Percentiles rank a stretch among this genome's conserved stretches.
phyloP scores from a whole-genome alignment of 1,140 invertebrate genomes.

The Hyposmocoma kahamanoa region DNA sequence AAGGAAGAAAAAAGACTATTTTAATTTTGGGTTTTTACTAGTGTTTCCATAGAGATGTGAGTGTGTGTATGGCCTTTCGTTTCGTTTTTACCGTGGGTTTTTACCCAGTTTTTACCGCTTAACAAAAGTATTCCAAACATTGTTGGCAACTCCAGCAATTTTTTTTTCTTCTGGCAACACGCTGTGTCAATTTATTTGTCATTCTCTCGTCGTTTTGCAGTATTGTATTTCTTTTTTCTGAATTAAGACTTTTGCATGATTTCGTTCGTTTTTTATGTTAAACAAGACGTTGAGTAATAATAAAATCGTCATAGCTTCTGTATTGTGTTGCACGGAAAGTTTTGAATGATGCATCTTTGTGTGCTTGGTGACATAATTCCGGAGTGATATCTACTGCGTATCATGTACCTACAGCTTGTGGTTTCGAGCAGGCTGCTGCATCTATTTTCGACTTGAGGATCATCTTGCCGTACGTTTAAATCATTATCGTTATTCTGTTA shows the following conservation, averaged over 20 bases:
- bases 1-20: too few species aligned
- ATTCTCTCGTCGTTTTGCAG: not conserved
- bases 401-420: constrained; percentile 58
- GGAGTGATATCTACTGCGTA: constrained; percentile 34
- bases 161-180: too few species aligned
- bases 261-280: constrained; percentile 24
- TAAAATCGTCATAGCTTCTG: too few species aligned
- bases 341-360: not conserved
- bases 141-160: too few species aligned
- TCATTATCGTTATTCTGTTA: too few species aligned
- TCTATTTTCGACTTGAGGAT: constrained; percentile 50
- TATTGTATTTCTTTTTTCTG: not conserved
- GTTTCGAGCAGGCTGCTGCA: constrained; percentile 52
- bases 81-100: too few species aligned
- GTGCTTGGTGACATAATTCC: constrained; percentile 32
- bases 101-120: too few species aligned
- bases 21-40: too few species aligned
- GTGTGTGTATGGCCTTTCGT: too few species aligned
- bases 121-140: too few species aligned
- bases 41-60: too few species aligned
- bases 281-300: constrained; percentile 19
- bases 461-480: constrained; percentile 40
- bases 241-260: constrained; percentile 21
- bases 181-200: not conserved
- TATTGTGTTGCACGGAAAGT: too few species aligned